phyloP scores from a whole-genome alignment of 1,140 invertebrate genomes.

The Linepithema humile region DNA sequence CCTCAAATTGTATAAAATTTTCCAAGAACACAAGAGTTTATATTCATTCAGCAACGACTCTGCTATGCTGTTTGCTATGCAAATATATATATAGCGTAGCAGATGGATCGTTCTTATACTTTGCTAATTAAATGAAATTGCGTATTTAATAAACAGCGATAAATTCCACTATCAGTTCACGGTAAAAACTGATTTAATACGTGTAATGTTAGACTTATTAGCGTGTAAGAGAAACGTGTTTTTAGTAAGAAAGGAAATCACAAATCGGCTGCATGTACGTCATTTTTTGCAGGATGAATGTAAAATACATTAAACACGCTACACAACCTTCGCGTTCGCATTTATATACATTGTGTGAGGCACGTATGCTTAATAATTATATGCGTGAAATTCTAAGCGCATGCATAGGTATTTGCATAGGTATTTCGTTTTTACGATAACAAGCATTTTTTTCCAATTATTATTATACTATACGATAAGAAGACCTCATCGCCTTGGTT shows the following conservation, averaged over 20 bases:
- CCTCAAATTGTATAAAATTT: not conserved
- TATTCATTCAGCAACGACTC: no score
- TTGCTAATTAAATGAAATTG: not conserved
- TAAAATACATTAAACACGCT: constrained; percentile 33
- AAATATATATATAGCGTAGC: not conserved
- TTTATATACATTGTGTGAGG: not conserved
- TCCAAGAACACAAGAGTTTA: not conserved
- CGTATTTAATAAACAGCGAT: constrained; percentile 6
- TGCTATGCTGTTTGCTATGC: not conserved
- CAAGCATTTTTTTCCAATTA: constrained; percentile 41
- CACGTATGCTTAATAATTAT: not conserved
- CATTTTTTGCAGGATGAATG: constrained; percentile 45
- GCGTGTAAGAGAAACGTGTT: not conserved
- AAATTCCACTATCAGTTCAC: not conserved
- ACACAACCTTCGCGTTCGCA: not conserved
- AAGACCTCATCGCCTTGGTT: constrained; percentile 4
- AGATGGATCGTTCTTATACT: no score
- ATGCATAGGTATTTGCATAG: not conserved
- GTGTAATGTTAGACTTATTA: constrained; percentile 22
- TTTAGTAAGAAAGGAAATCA: not conserved
- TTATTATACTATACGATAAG: constrained; percentile 34
- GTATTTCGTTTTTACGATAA: constrained; percentile 21
- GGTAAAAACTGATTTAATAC: constrained; percentile 8
- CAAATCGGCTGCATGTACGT: constrained; percentile 13
- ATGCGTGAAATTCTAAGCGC: not conserved